These are phyloP conservation scores for Himalopsyche tibetana DNA, from an alignment of 2,888 invertebrate species.

Conservation along the genomic window DNA sequence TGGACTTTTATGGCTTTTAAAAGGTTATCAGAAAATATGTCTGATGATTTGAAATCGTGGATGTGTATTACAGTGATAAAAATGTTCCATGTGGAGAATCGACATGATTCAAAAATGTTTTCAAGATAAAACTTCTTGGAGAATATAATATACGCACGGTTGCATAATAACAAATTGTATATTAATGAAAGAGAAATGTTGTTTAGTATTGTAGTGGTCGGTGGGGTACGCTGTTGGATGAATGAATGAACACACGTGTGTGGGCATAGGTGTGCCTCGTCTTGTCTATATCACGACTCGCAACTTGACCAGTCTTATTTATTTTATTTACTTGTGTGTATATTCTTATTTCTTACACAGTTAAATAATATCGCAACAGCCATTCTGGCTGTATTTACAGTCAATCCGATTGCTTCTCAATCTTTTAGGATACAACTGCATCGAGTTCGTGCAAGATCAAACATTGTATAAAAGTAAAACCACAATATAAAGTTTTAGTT, in stretches of 20 bases:
- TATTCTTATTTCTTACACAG: constrained; percentile 22
- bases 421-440: no score
- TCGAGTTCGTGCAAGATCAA: no score
- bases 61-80: no score
- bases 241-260: constrained; percentile 42
- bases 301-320: constrained; percentile 11
- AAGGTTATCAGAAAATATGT: no score
- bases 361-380: constrained; percentile 8
- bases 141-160: no score
- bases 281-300: constrained; percentile 6
- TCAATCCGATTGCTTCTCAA: constrained; percentile 29
- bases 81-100: no score
- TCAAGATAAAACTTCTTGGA: no score
- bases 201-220: background rate
- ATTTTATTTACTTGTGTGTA: background rate
- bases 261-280: constrained; percentile 40
- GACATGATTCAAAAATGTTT: no score
- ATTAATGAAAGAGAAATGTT: background rate
- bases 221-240: background rate
- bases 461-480: no score
- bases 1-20: no score
- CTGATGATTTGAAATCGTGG: no score
- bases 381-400: background rate
- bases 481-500: no score
- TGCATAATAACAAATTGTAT: background rate